A percentile compares a stretch with the other conserved stretches of the same genome.
Conservation (phyloP, 2,888 invertebrate species). For the Eilema depressum region DNA sequence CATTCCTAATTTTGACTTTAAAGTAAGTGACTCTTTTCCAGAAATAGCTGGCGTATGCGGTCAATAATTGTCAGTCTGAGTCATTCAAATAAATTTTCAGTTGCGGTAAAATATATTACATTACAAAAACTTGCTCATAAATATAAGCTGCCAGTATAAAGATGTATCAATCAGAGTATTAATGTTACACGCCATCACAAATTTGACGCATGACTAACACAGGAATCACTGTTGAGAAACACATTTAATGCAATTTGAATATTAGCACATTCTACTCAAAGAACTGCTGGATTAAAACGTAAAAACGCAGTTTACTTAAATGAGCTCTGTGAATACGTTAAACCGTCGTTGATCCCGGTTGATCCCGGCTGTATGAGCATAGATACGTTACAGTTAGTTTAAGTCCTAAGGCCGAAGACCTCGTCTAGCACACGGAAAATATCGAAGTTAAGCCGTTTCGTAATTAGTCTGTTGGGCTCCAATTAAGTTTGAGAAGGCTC, state of each 20-base stretch:
- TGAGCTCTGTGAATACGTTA: no score
- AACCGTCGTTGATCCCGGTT: no score
- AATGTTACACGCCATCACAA: not conserved
- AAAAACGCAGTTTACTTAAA: no score
- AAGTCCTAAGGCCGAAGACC: no score
- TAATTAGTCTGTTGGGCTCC: no score
- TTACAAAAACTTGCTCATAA: not conserved
- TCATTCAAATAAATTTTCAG: not conserved
- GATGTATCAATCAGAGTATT: no score
- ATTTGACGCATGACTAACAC: not conserved
- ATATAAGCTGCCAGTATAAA: not conserved
- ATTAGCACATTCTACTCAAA: not conserved
- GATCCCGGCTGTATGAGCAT: no score
- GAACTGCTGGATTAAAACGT: no score
- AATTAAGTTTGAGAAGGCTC: no score
- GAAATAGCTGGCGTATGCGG: not conserved
- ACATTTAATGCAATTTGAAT: not conserved
- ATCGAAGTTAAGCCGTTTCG: no score
- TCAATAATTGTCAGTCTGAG: not conserved
- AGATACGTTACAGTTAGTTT: no score
- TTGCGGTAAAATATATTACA: not conserved
- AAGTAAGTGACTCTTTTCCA: not conserved
- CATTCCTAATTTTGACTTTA: not conserved
- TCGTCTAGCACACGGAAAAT: no score
- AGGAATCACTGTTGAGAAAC: not conserved